Evolutionary conservation across 2,797 vertebrate genomes (phyloP).

Genomic region (Phalloptychus januarius): DNA sequence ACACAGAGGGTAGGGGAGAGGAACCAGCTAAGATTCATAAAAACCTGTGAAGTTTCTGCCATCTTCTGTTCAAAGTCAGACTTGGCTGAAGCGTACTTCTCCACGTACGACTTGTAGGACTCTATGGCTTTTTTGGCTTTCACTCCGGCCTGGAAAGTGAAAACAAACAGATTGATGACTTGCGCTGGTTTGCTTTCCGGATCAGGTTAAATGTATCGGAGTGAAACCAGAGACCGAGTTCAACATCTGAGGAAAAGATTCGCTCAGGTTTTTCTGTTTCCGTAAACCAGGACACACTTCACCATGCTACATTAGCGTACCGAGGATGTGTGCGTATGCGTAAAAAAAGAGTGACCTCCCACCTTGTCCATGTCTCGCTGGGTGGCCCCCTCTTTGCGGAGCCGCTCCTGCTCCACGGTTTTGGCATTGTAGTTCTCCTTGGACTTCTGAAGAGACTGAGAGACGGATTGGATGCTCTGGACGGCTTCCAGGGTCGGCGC

Average conservation of each 20-base stretch:
- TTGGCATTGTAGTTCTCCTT: conserved; percentile 95
- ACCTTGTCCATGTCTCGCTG: conserved; percentile 97
- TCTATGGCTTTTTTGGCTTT: conserved; percentile 98
- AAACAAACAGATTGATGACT: conserved; percentile 48
- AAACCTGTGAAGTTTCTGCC: conserved; percentile 95
- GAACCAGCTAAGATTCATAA: neutral
- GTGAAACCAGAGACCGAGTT: conserved; percentile 12
- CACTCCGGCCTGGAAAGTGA: conserved; percentile 85
- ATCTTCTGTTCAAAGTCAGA: conserved; percentile 97
- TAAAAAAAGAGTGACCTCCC: conserved; percentile 50
- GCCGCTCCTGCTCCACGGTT: conserved; percentile 92
- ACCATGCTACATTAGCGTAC: conserved; percentile 50
- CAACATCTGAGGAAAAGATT: conserved; percentile 29
- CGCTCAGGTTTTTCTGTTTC: conserved; percentile 39
- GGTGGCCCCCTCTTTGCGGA: conserved; percentile 96
- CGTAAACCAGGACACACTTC: conserved; percentile 38
- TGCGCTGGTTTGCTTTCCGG: conserved; percentile 23
- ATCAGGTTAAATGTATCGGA: conserved; percentile 22
- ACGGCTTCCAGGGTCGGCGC: conserved; percentile 95
- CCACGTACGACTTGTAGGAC: conserved; percentile 91
- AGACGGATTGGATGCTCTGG: conserved; percentile 94
- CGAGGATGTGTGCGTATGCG: conserved; percentile 7
- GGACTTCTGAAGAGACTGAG: conserved; percentile 93
- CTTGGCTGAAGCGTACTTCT: conserved; percentile 94
- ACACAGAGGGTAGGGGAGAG: neutral